Conservation (phyloP, 2,888 invertebrate genomes). For the Drosophila vallismaia region DNA sequence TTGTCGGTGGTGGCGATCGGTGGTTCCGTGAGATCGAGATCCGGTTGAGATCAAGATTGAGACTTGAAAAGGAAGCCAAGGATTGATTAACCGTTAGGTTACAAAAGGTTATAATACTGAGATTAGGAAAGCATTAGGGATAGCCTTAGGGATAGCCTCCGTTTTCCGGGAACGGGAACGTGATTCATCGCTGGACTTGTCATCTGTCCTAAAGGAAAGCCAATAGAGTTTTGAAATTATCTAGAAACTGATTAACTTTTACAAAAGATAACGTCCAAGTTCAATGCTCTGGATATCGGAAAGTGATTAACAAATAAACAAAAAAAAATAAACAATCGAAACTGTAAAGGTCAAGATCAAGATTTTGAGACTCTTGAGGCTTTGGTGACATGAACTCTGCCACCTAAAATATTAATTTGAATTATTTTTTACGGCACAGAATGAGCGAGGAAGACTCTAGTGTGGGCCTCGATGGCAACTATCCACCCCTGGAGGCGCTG, state of each 20-base stretch:
- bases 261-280: conserved; percentile 16
- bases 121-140: neutral
- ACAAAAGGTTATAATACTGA: neutral
- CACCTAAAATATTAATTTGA: neutral
- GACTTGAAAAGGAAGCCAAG: neutral
- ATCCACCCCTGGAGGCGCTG: conserved; percentile 42
- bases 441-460: conserved; percentile 64
- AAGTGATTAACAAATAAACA: neutral
- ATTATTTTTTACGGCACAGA: conserved; percentile 37
- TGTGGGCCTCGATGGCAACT: conserved; percentile 34
- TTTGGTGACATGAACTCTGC: neutral
- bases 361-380: too few relatives aligned
- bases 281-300: conserved; percentile 9
- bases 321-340: neutral
- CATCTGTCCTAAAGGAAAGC: neutral
- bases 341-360: neutral
- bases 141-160: too few relatives aligned
- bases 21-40: conserved; percentile 52
- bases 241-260: conserved; percentile 20
- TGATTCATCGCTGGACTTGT: neutral
- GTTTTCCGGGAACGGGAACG: too few relatives aligned
- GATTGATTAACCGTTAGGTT: neutral
- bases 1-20: conserved; percentile 44
- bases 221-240: neutral
- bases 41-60: neutral